Percentiles rank a stretch among this genome's conserved stretches.
phyloP scores from a whole-genome alignment of 2,888 invertebrate species.

The Ypsolopha sequella region DNA sequence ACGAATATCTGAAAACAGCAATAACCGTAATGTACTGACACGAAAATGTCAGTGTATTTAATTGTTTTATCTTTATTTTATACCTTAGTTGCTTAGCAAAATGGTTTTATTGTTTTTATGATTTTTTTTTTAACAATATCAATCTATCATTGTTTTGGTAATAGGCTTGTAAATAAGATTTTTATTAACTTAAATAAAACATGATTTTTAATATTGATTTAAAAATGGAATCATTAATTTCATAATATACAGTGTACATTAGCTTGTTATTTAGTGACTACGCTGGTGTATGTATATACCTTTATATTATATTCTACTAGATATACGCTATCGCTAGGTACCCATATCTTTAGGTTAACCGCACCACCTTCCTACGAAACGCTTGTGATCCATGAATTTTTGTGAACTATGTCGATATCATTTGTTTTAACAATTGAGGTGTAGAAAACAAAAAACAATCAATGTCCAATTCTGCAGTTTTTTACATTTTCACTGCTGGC shows the following conservation, averaged over 20 bases:
- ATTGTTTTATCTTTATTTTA: conserved; percentile 22
- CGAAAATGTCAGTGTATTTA: conserved; percentile 29
- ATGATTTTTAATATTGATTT: conserved; percentile 8
- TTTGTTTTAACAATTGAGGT: too few relatives aligned
- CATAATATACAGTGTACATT: conserved; percentile 28
- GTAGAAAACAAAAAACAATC: too few relatives aligned
- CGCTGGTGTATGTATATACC: conserved; percentile 42
- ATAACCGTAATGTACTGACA: not conserved
- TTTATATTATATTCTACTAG: conserved; percentile 36
- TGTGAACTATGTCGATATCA: too few relatives aligned
- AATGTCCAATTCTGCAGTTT: too few relatives aligned
- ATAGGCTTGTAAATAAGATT: conserved; percentile 63
- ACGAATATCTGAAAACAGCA: not conserved
- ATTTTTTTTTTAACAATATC: conserved; percentile 28
- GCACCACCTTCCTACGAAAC: conserved; percentile 15
- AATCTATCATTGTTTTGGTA: conserved; percentile 43
- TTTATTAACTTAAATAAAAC: conserved; percentile 43
- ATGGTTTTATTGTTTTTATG: conserved; percentile 37
- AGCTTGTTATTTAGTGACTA: conserved; percentile 66
- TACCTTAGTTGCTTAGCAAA: conserved; percentile 55
- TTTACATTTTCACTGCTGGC: too few relatives aligned
- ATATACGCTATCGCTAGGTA: conserved; percentile 30
- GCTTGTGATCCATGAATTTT: not conserved
- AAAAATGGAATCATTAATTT: conserved; percentile 8
- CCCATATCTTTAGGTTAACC: conserved; percentile 12